A percentile compares a stretch with the other conserved stretches of the same genome.
Evolutionary conservation across 2,888 invertebrate species (phyloP).

Genomic region (Pterobdella sp.): DNA sequence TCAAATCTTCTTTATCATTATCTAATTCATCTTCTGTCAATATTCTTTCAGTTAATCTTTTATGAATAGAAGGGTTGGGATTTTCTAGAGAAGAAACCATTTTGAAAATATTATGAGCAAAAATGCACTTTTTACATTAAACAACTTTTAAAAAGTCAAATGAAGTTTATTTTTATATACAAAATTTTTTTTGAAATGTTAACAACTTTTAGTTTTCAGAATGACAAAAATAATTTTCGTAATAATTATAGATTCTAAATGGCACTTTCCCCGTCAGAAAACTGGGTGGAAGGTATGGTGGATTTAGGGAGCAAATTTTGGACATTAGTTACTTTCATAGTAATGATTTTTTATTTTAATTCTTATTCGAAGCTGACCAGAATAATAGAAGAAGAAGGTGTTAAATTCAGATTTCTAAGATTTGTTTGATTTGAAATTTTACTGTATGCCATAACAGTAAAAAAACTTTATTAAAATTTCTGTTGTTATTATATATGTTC

Average conservation of each 20-base stretch:
- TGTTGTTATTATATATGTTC: too few species aligned
- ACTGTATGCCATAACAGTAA: too few species aligned
- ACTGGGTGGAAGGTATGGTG: conserved; percentile 17
- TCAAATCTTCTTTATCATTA: background rate
- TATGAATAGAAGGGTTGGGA: conserved; percentile 9
- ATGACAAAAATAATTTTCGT: background rate
- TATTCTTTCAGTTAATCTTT: background rate
- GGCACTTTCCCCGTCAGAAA: conserved; percentile 8
- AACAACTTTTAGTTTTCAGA: background rate
- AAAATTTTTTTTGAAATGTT: background rate
- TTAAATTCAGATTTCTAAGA: background rate
- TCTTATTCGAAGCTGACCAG: conserved; percentile 15
- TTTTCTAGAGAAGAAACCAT: background rate
- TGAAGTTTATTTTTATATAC: background rate
- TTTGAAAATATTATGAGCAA: background rate
- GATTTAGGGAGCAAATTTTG: conserved; percentile 8
- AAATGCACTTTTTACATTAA: background rate
- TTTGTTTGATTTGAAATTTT: background rate
- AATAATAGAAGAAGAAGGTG: conserved; percentile 27
- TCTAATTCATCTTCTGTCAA: conserved; percentile 2
- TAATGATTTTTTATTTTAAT: conserved; percentile 17
- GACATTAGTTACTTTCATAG: background rate
- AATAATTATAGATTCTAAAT: background rate
- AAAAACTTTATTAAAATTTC: too few species aligned
- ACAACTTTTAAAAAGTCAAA: background rate